A percentile compares a stretch with the other conserved stretches of the same genome.
Conservation (phyloP, 2,888 invertebrate genomes). For the Poecilus cupreus region DNA sequence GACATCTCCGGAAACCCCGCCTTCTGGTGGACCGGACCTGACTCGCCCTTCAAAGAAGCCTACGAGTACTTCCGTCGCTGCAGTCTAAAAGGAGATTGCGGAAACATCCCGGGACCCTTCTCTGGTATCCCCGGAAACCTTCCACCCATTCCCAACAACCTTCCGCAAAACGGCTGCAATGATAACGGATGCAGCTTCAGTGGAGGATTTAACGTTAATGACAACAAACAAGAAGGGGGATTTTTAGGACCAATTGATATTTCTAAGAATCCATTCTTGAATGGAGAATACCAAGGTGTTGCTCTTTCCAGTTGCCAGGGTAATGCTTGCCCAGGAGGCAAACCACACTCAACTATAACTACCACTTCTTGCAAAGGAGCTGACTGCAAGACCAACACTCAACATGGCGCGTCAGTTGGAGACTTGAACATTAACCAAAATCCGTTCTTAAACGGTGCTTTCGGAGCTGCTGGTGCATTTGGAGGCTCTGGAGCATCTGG, state of each 20-base stretch:
- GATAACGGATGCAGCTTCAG: slow-evolving; percentile 52
- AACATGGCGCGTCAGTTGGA: slow-evolving; percentile 45
- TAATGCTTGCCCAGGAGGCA: slow-evolving; percentile 64
- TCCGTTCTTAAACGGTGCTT: slow-evolving; percentile 66
- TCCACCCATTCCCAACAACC: slow-evolving; percentile 36
- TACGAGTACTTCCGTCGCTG: slow-evolving; percentile 71
- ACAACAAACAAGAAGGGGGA: not conserved
- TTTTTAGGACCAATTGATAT: slow-evolving; percentile 64
- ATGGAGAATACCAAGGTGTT: slow-evolving; percentile 66
- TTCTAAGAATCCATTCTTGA: slow-evolving; percentile 69
- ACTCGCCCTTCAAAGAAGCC: slow-evolving; percentile 76
- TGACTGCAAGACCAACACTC: slow-evolving; percentile 60
- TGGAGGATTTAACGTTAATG: slow-evolving; percentile 41
- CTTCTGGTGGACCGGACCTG: slow-evolving; percentile 79
- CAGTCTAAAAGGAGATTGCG: slow-evolving; percentile 67
- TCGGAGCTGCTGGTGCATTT: slow-evolving; percentile 60
- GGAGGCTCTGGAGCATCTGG: slow-evolving; percentile 14
- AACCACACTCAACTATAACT: slow-evolving; percentile 59
- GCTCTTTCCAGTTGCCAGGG: slow-evolving; percentile 67
- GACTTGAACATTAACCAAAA: slow-evolving; percentile 60
- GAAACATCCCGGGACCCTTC: slow-evolving; percentile 62
- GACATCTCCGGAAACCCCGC: slow-evolving; percentile 68
- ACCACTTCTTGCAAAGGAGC: slow-evolving; percentile 60
- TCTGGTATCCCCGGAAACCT: slow-evolving; percentile 44
- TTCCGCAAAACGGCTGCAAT: slow-evolving; percentile 53